phyloP scores from a whole-genome alignment of 2,888 invertebrate genomes.

The Beris chalybata region DNA sequence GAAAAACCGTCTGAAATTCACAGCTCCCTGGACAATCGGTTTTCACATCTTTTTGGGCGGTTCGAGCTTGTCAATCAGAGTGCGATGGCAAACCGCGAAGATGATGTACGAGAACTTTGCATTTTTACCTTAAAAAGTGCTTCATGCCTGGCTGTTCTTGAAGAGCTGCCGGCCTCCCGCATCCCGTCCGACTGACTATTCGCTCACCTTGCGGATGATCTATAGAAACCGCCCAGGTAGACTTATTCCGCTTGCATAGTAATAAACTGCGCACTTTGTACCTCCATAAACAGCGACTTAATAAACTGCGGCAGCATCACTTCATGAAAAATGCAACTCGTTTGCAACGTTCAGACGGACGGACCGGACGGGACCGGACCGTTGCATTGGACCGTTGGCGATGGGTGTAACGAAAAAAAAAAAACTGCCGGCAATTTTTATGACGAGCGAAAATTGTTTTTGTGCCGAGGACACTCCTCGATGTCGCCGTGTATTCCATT shows the following conservation, averaged over 20 bases:
- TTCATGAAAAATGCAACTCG: constrained; percentile 37
- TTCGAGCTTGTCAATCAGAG: constrained; percentile 24
- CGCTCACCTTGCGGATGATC: constrained; percentile 1
- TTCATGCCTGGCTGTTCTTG: background rate
- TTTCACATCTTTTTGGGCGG: constrained; percentile 20
- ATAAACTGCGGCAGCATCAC: constrained; percentile 35
- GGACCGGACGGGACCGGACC: too few species aligned
- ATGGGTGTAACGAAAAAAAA: too few species aligned
- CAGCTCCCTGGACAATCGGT: constrained; percentile 23
- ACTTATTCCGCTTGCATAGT: constrained; percentile 23
- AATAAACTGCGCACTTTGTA: constrained; percentile 37
- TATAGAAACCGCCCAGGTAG: constrained; percentile 24
- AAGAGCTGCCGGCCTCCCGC: background rate
- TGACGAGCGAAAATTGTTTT: too few species aligned
- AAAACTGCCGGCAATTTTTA: too few species aligned
- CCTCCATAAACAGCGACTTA: constrained; percentile 37
- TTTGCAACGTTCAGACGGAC: constrained; percentile 4
- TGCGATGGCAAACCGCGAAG: constrained; percentile 28
- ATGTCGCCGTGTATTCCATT: too few species aligned
- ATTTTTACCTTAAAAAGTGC: constrained; percentile 27
- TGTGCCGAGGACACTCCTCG: too few species aligned
- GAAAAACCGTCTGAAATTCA: constrained; percentile 28
- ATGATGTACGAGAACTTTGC: constrained; percentile 25
- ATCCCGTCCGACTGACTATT: constrained; percentile 9
- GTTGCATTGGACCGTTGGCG: too few species aligned